A percentile compares a stretch with the other conserved stretches of the same genome.
Conservation (phyloP, 2,113 vertebrate genomes). For the Charadrius vociferus region DNA sequence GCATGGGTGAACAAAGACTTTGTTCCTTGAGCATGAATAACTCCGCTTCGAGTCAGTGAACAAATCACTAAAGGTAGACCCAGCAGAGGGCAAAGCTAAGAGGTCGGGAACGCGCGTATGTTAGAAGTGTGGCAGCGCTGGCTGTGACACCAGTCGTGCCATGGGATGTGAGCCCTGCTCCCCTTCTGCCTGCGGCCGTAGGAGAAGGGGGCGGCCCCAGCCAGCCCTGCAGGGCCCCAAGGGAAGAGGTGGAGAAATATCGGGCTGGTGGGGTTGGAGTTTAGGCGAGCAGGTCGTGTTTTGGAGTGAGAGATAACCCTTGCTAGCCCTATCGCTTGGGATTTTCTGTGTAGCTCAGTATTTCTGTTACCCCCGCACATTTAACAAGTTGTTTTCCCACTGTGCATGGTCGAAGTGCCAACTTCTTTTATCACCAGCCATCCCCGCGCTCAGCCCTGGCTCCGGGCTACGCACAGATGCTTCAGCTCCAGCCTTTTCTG, state of each 20-base stretch:
- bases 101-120: neutral
- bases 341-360: neutral
- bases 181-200: neutral
- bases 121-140: neutral
- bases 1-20: neutral
- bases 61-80: neutral
- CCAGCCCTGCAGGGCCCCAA: neutral
- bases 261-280: neutral
- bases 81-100: neutral
- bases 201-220: neutral
- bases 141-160: neutral
- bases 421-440: neutral
- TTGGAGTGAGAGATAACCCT: neutral
- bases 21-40: neutral
- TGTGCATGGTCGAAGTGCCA: fast-evolving
- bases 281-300: neutral
- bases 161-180: neutral
- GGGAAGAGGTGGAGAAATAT: neutral
- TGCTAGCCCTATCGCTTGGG: neutral
- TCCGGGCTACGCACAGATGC: fast-evolving
- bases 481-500: neutral
- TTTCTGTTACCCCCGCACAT: neutral
- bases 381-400: neutral
- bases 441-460: neutral
- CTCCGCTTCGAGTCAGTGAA: neutral